Conservation (phyloP, 2,888 invertebrate genomes). For the Carpatolechia fugitivella region DNA sequence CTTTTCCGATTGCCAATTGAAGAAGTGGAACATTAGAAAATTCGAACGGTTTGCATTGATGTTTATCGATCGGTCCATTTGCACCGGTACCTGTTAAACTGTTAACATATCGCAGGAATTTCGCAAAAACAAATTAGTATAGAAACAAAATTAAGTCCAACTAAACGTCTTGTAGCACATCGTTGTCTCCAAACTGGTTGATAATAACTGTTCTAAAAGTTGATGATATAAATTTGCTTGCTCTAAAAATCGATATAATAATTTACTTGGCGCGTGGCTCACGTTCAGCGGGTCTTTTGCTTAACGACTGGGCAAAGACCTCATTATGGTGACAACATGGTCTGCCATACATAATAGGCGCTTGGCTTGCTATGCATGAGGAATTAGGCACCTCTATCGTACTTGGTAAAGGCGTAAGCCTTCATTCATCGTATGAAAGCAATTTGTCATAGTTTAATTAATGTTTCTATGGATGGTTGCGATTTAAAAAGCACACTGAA, state of each 20-base stretch:
- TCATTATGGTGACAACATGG: slow-evolving; percentile 11
- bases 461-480: no score
- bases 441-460: no score
- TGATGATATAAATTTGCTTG: slow-evolving; percentile 17
- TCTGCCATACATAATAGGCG: slow-evolving; percentile 8
- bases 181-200: slow-evolving; percentile 17
- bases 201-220: slow-evolving; percentile 22
- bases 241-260: slow-evolving; percentile 20
- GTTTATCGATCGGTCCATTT: neutral
- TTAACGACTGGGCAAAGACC: slow-evolving; percentile 15
- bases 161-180: neutral
- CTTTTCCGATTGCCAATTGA: neutral
- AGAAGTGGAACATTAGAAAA: no score
- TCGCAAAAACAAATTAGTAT: slow-evolving; percentile 15
- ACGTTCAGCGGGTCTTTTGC: neutral
- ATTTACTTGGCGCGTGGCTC: slow-evolving; percentile 12
- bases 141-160: slow-evolving; percentile 18
- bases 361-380: no score
- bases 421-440: no score
- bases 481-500: no score
- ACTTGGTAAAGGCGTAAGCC: no score
- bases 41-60: neutral
- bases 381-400: no score
- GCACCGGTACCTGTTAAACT: neutral
- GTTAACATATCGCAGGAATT: slow-evolving; percentile 11